These are phyloP conservation scores for Thalassoma bifasciatum DNA, from an alignment of 2,113 vertebrate genomes.

Conservation along the genomic window DNA sequence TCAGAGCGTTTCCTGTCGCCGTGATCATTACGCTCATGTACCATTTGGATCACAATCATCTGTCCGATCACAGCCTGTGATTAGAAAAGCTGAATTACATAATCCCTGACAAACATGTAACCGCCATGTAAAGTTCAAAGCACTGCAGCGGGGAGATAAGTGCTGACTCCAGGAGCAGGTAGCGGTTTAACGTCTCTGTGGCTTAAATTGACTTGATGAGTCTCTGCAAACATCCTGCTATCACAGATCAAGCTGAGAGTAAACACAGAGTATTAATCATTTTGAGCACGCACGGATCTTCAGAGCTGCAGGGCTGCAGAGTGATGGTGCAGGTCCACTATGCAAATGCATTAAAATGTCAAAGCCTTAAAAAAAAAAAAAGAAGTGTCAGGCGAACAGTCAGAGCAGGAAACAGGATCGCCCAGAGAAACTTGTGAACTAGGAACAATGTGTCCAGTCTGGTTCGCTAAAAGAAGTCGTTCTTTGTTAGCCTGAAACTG, in stretches of 20 bases:
- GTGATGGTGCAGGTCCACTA: neutral
- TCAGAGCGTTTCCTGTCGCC: neutral
- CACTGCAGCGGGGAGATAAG: neutral
- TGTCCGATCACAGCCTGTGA: conserved; percentile 23
- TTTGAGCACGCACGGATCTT: neutral
- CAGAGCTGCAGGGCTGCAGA: neutral
- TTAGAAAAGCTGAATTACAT: conserved; percentile 8
- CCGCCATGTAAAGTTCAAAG: neutral
- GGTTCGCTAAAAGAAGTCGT: conserved; percentile 16
- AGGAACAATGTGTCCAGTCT: conserved; percentile 29
- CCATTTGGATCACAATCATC: conserved; percentile 29
- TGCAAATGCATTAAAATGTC: neutral
- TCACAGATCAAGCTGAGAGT: neutral
- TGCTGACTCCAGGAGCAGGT: neutral
- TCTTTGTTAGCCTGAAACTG: conserved; percentile 32
- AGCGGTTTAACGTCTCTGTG: neutral
- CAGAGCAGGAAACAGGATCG: neutral
- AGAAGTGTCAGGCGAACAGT: neutral
- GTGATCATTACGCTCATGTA: conserved; percentile 6
- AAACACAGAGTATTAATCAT: neutral
- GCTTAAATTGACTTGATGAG: neutral
- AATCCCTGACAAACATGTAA: neutral
- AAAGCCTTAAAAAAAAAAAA: neutral
- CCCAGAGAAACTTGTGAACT: conserved; percentile 29
- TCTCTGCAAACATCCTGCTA: neutral